Conservation (phyloP, 2,888 invertebrate genomes). For the Drosophila mimetica region DNA sequence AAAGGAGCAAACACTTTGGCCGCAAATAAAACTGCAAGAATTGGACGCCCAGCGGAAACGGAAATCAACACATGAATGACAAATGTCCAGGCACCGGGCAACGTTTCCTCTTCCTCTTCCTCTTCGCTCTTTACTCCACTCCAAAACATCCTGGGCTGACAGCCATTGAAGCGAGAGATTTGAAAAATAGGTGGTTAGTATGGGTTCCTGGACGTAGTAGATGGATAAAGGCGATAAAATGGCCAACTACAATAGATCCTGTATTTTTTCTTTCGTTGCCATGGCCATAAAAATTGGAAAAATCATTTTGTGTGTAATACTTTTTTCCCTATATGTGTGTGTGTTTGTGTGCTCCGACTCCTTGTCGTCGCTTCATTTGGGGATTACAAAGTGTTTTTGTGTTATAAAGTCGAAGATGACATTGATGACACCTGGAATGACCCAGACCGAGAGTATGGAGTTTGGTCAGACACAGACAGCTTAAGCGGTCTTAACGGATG, state of each 20-base stretch:
- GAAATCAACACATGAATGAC: constrained; percentile 84
- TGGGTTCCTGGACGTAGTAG: neutral
- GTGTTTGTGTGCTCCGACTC: neutral
- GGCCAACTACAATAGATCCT: constrained; percentile 71
- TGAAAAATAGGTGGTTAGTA: constrained; percentile 31
- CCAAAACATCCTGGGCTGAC: constrained; percentile 3
- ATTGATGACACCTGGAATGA: constrained; percentile 78
- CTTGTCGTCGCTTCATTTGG: constrained; percentile 74
- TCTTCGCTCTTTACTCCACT: neutral
- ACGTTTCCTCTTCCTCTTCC: constrained; percentile 8
- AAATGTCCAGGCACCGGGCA: constrained; percentile 67
- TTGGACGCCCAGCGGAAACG: constrained; percentile 71
- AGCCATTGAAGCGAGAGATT: constrained; percentile 64
- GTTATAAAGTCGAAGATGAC: constrained; percentile 80
- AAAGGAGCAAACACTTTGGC: constrained; percentile 83
- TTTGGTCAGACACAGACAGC: constrained; percentile 60
- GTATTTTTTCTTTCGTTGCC: neutral
- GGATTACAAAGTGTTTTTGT: constrained; percentile 80
- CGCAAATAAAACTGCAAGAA: constrained; percentile 18
- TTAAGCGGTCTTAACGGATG: constrained; percentile 66
- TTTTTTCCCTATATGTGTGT: constrained; percentile 8
- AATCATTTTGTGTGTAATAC: constrained; percentile 17
- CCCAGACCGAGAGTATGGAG: constrained; percentile 35
- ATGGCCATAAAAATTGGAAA: constrained; percentile 33
- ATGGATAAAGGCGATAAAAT: constrained; percentile 56